Conservation (phyloP, 2,888 invertebrate genomes). For the Volucella inanis region DNA sequence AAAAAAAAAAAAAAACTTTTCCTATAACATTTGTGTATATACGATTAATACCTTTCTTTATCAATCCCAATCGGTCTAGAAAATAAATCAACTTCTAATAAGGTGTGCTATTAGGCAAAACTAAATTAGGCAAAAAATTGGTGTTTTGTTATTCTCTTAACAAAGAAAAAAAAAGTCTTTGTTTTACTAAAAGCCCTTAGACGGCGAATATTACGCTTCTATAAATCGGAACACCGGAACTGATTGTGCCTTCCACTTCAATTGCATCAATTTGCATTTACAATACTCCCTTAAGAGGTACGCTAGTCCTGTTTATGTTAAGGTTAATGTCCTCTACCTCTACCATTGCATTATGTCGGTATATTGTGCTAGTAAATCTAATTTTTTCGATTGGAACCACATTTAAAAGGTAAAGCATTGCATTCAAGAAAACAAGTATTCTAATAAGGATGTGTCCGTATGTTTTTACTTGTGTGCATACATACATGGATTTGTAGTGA, state of each 20-base stretch:
- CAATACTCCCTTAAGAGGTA: constrained; percentile 16
- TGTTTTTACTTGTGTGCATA: neutral
- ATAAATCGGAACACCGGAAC: constrained; percentile 24
- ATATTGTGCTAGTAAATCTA: neutral
- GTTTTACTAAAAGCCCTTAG: constrained; percentile 17
- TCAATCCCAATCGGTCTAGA: constrained; percentile 22
- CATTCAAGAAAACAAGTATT: constrained; percentile 12
- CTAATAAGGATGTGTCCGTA: constrained; percentile 18
- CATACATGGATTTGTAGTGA: neutral
- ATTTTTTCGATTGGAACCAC: neutral
- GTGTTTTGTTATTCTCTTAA: constrained; percentile 2
- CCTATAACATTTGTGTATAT: constrained; percentile 32
- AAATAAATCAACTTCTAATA: constrained; percentile 12
- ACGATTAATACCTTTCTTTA: constrained; percentile 3
- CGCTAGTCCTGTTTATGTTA: neutral
- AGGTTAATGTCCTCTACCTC: constrained; percentile 53
- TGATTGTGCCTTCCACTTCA: constrained; percentile 30
- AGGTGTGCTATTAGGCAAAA: neutral
- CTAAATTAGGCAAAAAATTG: too few relatives aligned
- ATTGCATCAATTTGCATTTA: constrained; percentile 62
- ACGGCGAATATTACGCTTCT: constrained; percentile 19
- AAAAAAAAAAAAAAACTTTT: constrained; percentile 1
- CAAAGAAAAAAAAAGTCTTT: constrained; percentile 38
- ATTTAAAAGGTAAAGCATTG: constrained; percentile 4
- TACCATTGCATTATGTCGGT: neutral